Percentiles rank a stretch among this genome's conserved stretches.
Evolutionary conservation across 2,797 vertebrate species (phyloP).

Genomic region (Micrastur ruficollis): DNA sequence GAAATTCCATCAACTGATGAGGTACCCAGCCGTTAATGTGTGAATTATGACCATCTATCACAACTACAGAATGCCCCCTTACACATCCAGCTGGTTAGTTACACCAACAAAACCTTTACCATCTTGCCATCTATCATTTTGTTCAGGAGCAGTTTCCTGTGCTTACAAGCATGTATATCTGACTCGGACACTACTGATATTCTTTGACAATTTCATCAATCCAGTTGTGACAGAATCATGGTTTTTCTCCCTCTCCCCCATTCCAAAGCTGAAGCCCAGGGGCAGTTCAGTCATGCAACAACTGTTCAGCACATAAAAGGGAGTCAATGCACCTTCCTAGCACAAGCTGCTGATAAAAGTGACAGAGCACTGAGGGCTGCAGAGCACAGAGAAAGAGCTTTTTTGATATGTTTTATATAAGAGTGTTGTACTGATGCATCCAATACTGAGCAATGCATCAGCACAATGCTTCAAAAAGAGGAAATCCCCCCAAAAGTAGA

Average conservation of each 20-base stretch:
- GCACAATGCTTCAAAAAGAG: background rate
- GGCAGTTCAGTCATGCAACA: background rate
- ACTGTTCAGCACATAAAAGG: background rate
- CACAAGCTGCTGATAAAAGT: background rate
- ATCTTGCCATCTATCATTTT: background rate
- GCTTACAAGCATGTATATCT: background rate
- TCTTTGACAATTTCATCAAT: background rate
- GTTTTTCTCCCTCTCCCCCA: background rate
- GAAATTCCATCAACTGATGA: background rate
- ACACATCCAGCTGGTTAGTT: background rate
- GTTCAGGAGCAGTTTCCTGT: background rate
- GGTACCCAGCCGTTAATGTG: background rate
- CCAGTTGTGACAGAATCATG: background rate
- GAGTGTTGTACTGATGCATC: background rate
- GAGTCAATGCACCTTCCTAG: background rate
- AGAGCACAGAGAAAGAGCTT: background rate
- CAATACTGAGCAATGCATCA: background rate
- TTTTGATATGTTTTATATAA: background rate
- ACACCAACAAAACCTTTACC: background rate
- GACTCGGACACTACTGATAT: background rate
- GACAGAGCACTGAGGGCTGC: background rate
- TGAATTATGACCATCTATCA: background rate
- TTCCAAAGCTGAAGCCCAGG: background rate
- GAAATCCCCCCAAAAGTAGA: background rate
- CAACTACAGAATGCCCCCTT: background rate